These are phyloP conservation scores for Cygnus atratus DNA, from an alignment of 2,113 vertebrate species.

Conservation along the genomic window DNA sequence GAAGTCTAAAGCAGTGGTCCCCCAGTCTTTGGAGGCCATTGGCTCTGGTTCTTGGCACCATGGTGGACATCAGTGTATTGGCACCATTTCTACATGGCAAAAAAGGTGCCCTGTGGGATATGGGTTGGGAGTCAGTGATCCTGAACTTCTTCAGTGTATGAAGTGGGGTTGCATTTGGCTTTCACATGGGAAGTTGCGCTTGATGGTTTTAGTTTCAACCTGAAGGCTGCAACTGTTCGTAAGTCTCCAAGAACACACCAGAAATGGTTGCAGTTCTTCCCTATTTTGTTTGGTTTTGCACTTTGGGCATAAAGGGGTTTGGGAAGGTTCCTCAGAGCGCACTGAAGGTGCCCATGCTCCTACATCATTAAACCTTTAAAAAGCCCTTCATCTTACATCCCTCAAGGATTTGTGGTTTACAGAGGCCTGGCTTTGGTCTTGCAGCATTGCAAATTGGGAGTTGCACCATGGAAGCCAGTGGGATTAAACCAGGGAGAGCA, in stretches of 20 bases:
- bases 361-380: not conserved
- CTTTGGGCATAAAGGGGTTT: not conserved
- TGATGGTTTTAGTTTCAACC: not conserved
- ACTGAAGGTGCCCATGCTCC: fast-evolving
- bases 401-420: fast-evolving
- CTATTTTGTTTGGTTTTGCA: fast-evolving
- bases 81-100: not conserved
- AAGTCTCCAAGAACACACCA: not conserved
- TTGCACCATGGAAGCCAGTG: not conserved
- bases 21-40: not conserved
- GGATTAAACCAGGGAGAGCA: not conserved
- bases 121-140: fast-evolving
- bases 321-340: not conserved
- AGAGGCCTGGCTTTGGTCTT: not conserved
- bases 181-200: not conserved
- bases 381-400: fast-evolving
- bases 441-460: fast-evolving
- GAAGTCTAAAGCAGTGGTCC: not conserved
- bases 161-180: not conserved
- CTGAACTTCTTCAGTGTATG: not conserved
- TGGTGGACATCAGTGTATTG: fast-evolving
- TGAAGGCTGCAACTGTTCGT: not conserved
- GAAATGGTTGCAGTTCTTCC: not conserved
- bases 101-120: fast-evolving
- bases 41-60: not conserved